Percentiles rank a stretch among this genome's conserved stretches.
These are phyloP conservation scores for Notamacropus eugenii DNA, from an alignment of 2,797 vertebrate genomes.

Conservation along the genomic window DNA sequence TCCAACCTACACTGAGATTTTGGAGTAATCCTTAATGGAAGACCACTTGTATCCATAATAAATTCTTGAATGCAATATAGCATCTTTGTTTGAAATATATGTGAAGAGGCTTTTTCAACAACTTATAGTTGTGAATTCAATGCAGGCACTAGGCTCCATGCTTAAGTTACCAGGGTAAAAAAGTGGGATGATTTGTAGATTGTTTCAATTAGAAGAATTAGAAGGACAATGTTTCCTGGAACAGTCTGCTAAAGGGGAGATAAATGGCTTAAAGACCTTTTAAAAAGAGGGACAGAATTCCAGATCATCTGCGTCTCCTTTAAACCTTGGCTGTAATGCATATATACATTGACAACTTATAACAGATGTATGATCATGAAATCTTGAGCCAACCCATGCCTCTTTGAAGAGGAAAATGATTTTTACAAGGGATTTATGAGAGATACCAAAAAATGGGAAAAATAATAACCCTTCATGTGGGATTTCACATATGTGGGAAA, in stretches of 20 bases:
- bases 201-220: neutral
- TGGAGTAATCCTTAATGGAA: neutral
- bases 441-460: conserved; percentile 16
- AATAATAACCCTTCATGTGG: neutral
- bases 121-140: neutral
- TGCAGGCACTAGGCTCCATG: neutral
- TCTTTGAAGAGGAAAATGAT: neutral
- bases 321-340: conserved; percentile 10
- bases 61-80: neutral
- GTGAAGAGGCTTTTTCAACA: neutral
- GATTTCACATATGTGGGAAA: conserved; percentile 24
- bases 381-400: conserved; percentile 35
- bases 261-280: neutral
- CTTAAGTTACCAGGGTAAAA: conserved; percentile 13
- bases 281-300: neutral
- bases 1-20: neutral
- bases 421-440: neutral
- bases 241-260: conserved; percentile 17
- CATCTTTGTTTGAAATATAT: neutral
- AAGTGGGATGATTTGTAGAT: neutral
- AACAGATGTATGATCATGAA: conserved; percentile 6
- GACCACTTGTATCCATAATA: neutral
- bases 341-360: neutral
- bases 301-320: neutral
- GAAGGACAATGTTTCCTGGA: conserved; percentile 1